phyloP scores from a whole-genome alignment of 2,797 vertebrate genomes.

The Gadopsis marmoratus region DNA sequence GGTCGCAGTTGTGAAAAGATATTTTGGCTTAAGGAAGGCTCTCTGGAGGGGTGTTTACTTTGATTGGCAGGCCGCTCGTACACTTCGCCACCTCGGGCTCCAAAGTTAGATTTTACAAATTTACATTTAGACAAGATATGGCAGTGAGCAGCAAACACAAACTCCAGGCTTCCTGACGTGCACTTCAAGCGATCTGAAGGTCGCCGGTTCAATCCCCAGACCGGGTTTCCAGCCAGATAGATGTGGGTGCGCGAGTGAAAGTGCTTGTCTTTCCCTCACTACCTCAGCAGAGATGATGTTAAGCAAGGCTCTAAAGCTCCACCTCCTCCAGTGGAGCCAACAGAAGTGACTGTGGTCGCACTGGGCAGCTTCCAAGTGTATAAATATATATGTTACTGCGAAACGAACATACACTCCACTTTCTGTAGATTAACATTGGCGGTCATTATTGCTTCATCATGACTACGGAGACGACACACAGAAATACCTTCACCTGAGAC shows the following conservation, averaged over 20 bases:
- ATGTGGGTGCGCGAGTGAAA: neutral
- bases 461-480: too few relatives aligned
- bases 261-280: neutral
- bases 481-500: too few relatives aligned
- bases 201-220: neutral
- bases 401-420: too few relatives aligned
- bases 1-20: neutral
- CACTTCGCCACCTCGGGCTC: neutral
- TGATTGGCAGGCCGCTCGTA: neutral
- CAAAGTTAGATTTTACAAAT: neutral
- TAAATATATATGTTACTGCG: too few relatives aligned
- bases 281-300: neutral
- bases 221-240: neutral
- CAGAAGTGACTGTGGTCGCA: neutral
- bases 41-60: neutral
- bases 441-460: too few relatives aligned
- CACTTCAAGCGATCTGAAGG: neutral
- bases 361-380: neutral
- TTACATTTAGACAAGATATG: constrained; percentile 1
- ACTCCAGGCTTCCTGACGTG: neutral
- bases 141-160: neutral
- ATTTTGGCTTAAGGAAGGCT: neutral
- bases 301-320: neutral
- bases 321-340: neutral
- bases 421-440: too few relatives aligned